Percentiles rank a stretch among this genome's conserved stretches.
phyloP scores from a whole-genome alignment of 2,797 vertebrate genomes.

The Orientallactaga sibirica region DNA sequence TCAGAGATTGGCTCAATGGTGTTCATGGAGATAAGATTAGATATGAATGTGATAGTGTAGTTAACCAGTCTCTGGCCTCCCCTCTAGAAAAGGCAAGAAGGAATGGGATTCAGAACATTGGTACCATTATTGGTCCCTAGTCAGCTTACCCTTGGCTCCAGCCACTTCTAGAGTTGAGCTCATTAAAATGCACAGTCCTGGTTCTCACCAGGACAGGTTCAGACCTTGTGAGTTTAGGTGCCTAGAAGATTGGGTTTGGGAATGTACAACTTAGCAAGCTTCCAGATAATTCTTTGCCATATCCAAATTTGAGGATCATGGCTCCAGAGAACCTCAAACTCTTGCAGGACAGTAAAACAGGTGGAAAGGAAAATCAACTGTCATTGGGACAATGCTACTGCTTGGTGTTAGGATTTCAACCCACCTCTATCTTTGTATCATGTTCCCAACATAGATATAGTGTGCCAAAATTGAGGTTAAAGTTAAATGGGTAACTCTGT shows the following conservation, averaged over 20 bases:
- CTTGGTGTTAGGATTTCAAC: neutral
- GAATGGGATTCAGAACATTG: neutral
- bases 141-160: neutral
- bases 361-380: neutral
- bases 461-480: neutral
- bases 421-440: neutral
- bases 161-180: neutral
- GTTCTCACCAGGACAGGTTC: neutral
- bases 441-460: neutral
- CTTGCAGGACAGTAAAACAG: neutral
- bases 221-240: neutral
- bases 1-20: neutral
- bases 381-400: neutral
- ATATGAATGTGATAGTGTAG: neutral
- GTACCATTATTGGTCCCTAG: neutral
- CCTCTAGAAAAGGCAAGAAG: neutral
- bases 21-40: neutral
- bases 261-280: neutral
- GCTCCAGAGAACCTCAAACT: neutral
- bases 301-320: neutral
- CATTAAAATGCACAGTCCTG: constrained; percentile 1
- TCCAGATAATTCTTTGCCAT: neutral
- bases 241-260: neutral
- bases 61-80: neutral
- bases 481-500: neutral